A percentile compares a stretch with the other conserved stretches of the same genome.
phyloP scores from a whole-genome alignment of 2,113 vertebrate genomes.

The Panurus biarmicus region DNA sequence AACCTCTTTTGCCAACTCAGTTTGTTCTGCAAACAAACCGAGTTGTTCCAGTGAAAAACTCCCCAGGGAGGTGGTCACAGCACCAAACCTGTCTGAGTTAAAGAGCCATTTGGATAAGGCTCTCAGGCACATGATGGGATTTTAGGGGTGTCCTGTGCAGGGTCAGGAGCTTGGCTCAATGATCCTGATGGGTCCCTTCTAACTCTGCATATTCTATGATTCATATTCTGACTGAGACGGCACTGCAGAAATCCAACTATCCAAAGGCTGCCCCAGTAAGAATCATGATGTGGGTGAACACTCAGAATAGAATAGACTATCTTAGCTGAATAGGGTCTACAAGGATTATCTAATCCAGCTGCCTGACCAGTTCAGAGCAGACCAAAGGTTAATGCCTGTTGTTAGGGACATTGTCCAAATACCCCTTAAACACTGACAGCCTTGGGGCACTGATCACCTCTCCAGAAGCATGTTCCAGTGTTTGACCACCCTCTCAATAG shows the following conservation, averaged over 20 bases:
- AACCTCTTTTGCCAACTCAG: not conserved
- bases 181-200: too few species aligned
- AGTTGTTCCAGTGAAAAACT: not conserved
- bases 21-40: not conserved
- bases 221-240: not conserved
- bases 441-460: not conserved
- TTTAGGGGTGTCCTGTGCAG: not conserved
- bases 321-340: not conserved
- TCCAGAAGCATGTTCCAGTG: not conserved
- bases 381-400: not conserved
- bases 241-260: not conserved
- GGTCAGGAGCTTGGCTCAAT: not conserved
- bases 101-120: not conserved
- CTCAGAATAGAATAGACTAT: not conserved
- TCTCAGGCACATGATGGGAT: not conserved
- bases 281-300: not conserved
- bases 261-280: not conserved
- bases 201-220: not conserved
- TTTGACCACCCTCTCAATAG: rapidly evolving
- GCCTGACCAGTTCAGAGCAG: not conserved
- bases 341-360: not conserved
- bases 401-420: not conserved
- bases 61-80: not conserved
- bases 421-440: not conserved
- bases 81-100: not conserved